Base-by-base conservation (phyloP, 2,113 vertebrate genomes). In the Irena cyanogastra region DNA sequence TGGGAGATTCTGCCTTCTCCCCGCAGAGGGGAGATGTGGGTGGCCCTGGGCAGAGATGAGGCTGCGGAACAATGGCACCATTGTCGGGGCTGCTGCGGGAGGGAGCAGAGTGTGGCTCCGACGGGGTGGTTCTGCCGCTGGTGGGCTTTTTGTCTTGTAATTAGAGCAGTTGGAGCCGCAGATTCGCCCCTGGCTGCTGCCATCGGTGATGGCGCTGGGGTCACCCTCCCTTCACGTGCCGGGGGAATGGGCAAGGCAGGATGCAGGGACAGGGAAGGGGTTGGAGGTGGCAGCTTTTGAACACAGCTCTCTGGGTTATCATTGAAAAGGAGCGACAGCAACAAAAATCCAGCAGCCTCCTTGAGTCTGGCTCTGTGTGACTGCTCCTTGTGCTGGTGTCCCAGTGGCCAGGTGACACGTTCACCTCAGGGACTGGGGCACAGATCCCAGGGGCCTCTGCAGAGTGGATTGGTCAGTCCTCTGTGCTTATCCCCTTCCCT, bases 11-110 rank as follows among this genome's bases (percentile, higher is more conserved):
- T 60, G 94, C 33, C 88, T 96, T 95, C 71, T 97, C 93, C 88
- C 94, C 11, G 75, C 68, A 88, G 90, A 47, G 9, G 79, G 85
- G 93, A 81, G 75, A 91, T 96, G 94, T 96, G 95, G 93, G 94
- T 97, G 94, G 96, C 95, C 95, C 89, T 90, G 56, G 78, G 93
- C 92, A 81, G 93, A 83, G 93, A 96, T 83, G 94, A 85, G 95
- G 91, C 95, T 1, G 57, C 9, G 3, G 47, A 96, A 96, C 94
- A 96, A 96, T 96, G 93, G 2, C 2, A 11, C 79, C 93, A 96
- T 96, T 97, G 96, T 96, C 54, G 54, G 64, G 66, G 88, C 92
- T 88, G 59, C 92, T 89, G 90, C 20, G 75, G 87, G 84, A 95
- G 95, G 96, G 85, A 91, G 79, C 63, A 33, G 84, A 74, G 82